Conservation (phyloP, 2,888 invertebrate genomes). For the Caenorhabditis sp. region DNA sequence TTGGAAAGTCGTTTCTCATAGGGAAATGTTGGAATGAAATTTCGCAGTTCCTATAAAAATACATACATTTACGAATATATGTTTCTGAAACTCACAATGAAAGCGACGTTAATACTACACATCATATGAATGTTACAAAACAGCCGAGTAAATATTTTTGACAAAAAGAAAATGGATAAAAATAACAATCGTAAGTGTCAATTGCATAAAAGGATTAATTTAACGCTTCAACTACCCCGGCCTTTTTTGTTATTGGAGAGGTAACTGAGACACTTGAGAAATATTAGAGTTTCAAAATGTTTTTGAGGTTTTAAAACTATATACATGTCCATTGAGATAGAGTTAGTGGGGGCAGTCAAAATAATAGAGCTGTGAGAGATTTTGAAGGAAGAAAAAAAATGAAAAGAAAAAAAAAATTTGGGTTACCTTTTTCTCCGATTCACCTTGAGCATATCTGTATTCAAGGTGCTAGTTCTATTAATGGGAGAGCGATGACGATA, state of each 20-base stretch:
- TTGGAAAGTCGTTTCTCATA: slow-evolving; percentile 97
- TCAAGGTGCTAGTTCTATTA: too few species aligned
- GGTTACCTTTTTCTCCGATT: too few species aligned
- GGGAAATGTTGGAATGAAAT: slow-evolving; percentile 97
- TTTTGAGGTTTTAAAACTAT: too few species aligned
- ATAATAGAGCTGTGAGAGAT: too few species aligned
- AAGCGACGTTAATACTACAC: slow-evolving; percentile 94
- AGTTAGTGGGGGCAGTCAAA: too few species aligned
- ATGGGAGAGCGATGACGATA: too few species aligned
- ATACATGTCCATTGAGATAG: too few species aligned
- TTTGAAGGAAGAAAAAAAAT: too few species aligned
- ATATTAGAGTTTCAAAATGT: neutral
- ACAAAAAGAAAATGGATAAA: neutral
- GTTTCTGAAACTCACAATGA: slow-evolving; percentile 51
- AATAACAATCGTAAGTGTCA: slow-evolving; percentile 25
- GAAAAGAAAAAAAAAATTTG: too few species aligned
- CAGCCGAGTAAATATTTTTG: slow-evolving; percentile 19
- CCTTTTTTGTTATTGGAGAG: neutral
- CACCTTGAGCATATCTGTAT: too few species aligned
- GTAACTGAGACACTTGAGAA: neutral
- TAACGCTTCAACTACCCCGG: slow-evolving; percentile 28
- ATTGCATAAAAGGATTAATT: slow-evolving; percentile 37
- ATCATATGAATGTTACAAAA: slow-evolving; percentile 77
- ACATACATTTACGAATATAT: neutral
- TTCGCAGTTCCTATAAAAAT: slow-evolving; percentile 82